Conservation (phyloP, 1,140 invertebrate species). For the Elymnias hypermnestra region DNA sequence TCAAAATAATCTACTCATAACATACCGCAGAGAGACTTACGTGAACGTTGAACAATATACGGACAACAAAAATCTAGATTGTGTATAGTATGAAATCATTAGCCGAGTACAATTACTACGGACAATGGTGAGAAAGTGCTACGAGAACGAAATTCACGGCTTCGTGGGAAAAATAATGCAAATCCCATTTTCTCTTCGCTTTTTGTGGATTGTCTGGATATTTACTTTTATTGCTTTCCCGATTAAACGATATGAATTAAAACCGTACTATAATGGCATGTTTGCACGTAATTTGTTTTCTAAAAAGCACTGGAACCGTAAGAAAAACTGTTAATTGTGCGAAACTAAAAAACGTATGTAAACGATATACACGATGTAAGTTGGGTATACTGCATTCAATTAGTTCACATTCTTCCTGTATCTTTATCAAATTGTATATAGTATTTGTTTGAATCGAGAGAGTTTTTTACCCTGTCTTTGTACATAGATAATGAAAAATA, state of each 20-base stretch:
- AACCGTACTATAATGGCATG: slow-evolving; percentile 2
- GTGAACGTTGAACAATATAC: slow-evolving; percentile 26
- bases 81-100: slow-evolving; percentile 42
- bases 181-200: slow-evolving; percentile 32
- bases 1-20: no score
- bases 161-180: slow-evolving; percentile 50
- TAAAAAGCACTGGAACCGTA: not conserved
- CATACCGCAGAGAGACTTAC: not conserved
- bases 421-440: no score
- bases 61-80: slow-evolving; percentile 34
- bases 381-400: no score
- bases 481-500: no score
- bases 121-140: slow-evolving; percentile 56
- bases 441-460: no score
- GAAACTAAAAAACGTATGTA: no score
- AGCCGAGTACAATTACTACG: slow-evolving; percentile 42
- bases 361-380: no score
- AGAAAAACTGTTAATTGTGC: no score
- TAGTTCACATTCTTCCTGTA: no score
- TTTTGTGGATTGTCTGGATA: slow-evolving; percentile 29
- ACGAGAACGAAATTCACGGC: slow-evolving; percentile 49
- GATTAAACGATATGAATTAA: slow-evolving; percentile 13
- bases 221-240: slow-evolving; percentile 17
- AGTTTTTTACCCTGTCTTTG: no score
- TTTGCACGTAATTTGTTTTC: slow-evolving; percentile 4